phyloP scores from a whole-genome alignment of 2,113 vertebrate genomes.

The Nothocercus nigrocapillus region DNA sequence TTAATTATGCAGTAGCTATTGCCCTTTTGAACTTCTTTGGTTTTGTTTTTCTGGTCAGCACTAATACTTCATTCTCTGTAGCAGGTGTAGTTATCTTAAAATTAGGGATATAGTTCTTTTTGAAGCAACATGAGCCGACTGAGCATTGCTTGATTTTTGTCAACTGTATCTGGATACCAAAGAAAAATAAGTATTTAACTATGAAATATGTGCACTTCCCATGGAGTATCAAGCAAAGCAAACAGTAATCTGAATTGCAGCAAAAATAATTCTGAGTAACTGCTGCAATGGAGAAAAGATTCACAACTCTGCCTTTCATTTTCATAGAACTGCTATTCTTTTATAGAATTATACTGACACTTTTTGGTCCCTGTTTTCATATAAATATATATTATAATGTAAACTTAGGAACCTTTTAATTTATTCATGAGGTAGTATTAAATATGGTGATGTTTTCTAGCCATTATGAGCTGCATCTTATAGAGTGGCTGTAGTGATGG shows the following conservation, averaged over 20 bases:
- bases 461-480: constrained; percentile 77
- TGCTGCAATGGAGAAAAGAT: constrained; percentile 69
- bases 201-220: constrained; percentile 46
- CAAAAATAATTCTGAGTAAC: constrained; percentile 74
- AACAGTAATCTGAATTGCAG: constrained; percentile 60
- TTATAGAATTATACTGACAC: constrained; percentile 72
- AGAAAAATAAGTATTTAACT: constrained; percentile 20
- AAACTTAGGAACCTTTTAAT: constrained; percentile 78
- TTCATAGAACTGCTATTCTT: constrained; percentile 48
- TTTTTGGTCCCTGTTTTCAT: constrained; percentile 75
- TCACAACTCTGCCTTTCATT: constrained; percentile 62
- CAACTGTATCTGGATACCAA: neutral
- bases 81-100: neutral
- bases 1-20: neutral
- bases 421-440: constrained; percentile 83
- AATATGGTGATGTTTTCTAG: constrained; percentile 75
- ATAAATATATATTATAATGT: constrained; percentile 79
- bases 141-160: neutral
- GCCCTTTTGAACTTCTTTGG: constrained; percentile 2
- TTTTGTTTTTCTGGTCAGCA: neutral
- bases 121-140: neutral
- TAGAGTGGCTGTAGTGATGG: constrained; percentile 1
- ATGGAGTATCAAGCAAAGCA: constrained; percentile 37
- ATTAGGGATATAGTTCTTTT: neutral
- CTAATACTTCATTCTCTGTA: neutral